Evolutionary conservation across 2,113 vertebrate genomes (phyloP), one percentile per base, ranked within the genome.

Genomic region (Climacteris rufus): DNA sequence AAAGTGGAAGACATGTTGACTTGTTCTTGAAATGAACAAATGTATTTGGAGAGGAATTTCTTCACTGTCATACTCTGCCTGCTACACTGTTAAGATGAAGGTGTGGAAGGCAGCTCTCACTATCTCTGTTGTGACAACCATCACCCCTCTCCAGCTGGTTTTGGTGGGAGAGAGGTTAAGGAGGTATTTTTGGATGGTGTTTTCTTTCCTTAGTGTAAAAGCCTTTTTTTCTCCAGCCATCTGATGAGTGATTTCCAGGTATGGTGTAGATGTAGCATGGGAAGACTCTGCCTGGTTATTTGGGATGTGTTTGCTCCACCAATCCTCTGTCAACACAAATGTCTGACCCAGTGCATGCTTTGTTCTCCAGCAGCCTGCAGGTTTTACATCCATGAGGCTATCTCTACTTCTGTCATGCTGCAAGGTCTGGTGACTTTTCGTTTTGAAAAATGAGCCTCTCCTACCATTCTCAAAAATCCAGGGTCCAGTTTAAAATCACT

Each of bases 41-140:
- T 20, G 7, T 59, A 18, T 15, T 42, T 63, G 25, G 23, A 79
- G 25, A 74, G 49, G 7, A 72, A 42, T 77, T 66, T 70, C 2
- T 22, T 91, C 23, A 15, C 3, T 11, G 15, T 72, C 14, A 3
- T 16, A 2, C 12, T 89, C 21, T 75, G 52, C 31, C 12, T 77
- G 30, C 33, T 57, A 53, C 15, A 27, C 28, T 3, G 0, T 31
- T 53, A 89, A 65, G 59, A 28, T 7, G 7, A 27, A 76, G 22
- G 20, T 84, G 27, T 59, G 50, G 84, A 84, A 74, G 31, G 44
- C 33, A 71, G 13, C 15, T 56, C 23, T 69, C 22, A 15, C 7
- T 56, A 44, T 14, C 11, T 40, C 19, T 0, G 0, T 17, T 52
- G 28, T 64, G 45, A 21, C 27, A 87, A 13, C 12, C 22, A n/a